Base-by-base conservation (phyloP, 35 echinoderm and acorn worm species). In the Lytechinus variegatus region DNA sequence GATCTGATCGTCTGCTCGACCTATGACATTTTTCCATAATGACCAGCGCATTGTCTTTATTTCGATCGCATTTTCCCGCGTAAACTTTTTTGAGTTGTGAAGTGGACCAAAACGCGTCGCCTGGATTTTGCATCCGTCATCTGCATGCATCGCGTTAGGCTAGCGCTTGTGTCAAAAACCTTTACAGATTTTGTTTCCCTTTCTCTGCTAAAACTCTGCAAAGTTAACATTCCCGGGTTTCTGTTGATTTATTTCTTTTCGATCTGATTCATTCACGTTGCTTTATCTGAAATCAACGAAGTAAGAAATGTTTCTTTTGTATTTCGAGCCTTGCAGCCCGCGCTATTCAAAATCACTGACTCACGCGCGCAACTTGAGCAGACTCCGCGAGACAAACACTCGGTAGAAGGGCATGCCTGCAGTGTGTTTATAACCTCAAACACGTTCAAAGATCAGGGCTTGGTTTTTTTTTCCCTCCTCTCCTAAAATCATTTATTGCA, bases 251-350 rank as follows among this genome's bases (percentile, higher is more conserved):
- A 79, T 79, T 79, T 79, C 66, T 79, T 79, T 79, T 79, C n/a
- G 66, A 79, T 79, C 66, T 79, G n/a, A 79, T 79, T 79, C 66
- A 79, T 79, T 79, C 66, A 79, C 66, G 66, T 24, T 79, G 16
- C 66, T 79, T 79, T 79, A n/a, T 79, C 66, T 19, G 66, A 79
- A 79, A 79, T 79, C 66, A 16, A 79, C 66, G 66, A 24, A 79
- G 66, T 79, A 79, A 79, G 66, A 79, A 79, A 79, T 79, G 66
- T 79, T 79, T 79, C 66, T 24, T 79, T 79, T 79, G 66, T 79
- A 79, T 6, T 79, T 79, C 66, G 16, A 16, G 66, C 66, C 66
- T 24, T 19, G 66, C 66, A 79, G 19, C 66, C 66, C 66, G 66
- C 66, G 66, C 66, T 79, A 79, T 79, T 79, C 66, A 79, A 79